Evolutionary conservation across 2,797 vertebrate species (phyloP), one percentile per base, ranked within the genome.

Genomic region (Geotria australis): DNA sequence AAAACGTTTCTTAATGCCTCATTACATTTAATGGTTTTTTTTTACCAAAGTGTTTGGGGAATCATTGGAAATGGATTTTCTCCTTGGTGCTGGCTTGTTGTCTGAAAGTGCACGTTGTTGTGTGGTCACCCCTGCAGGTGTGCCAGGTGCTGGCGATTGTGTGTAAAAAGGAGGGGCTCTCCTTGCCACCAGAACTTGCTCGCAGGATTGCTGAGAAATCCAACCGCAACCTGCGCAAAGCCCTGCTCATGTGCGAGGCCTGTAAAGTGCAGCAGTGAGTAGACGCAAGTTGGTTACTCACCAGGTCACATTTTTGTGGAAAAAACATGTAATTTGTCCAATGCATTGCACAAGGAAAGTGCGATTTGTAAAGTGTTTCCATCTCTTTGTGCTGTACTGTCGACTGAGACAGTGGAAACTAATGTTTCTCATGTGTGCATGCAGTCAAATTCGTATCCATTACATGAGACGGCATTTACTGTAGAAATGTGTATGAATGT

Each of bases 181-280:
- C 65, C 53, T 79, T 96, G 59, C 89, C 85, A 5, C 69, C 74
- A 8, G 81, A 91, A 5, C 70, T 96, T 63, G 89, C 85, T 64
- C 79, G 68, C 49, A 74, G 70, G 57, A 77, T 98, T 64, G 71
- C 80, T 2, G 81, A 89, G 62, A 89, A 83, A 63, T 86, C 85
- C 6, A 77, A 77, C 53, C 74, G 85, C 59, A 98, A 98, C 67
- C 81, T 98, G 53, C 78, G 89, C 49, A 96, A 86, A 67, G 91
- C 85, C 0, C 70, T 98, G 2, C 69, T 98, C 45, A 96, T 94
- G 82, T 91, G 86, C 1, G 91, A 96, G 63, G 83, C 89, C 60
- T 96, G 89, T 72, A 76, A 85, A 68, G 91, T 95, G 47, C 86
- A 95, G 62, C 88, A 95, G 88, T 98, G 70, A 77, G 88, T 81